A percentile compares a stretch with the other conserved stretches of the same genome.
phyloP scores from a whole-genome alignment of 1,140 invertebrate species.

The Eueides isabella region DNA sequence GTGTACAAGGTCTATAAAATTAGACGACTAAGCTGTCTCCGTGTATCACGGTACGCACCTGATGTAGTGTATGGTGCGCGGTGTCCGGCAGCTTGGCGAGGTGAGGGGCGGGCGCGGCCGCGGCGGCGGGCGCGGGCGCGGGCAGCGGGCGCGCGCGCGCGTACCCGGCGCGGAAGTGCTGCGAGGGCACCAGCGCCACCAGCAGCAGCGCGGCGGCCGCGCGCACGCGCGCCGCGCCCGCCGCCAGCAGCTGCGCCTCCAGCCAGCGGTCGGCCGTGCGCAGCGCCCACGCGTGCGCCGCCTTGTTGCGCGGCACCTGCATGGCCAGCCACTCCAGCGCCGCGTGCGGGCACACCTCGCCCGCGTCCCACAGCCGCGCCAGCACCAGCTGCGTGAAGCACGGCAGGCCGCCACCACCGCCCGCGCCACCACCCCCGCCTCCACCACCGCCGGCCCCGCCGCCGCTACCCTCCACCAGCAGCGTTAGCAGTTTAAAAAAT shows the following conservation, averaged over 20 bases:
- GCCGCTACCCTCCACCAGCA: conserved; percentile 89
- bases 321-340: conserved; percentile 95
- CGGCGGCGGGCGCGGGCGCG: conserved; percentile 56
- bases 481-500: conserved; percentile 94
- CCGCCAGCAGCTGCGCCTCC: conserved; percentile 93
- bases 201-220: conserved; percentile 92
- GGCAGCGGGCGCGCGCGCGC: conserved; percentile 75
- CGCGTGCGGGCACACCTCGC: conserved; percentile 93
- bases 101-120: conserved; percentile 60
- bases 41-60: conserved; percentile 63
- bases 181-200: conserved; percentile 93
- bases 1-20: no score
- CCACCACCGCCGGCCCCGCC: conserved; percentile 84
- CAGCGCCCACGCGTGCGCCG: conserved; percentile 94
- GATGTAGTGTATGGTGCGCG: conserved; percentile 90
- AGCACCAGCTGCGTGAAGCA: conserved; percentile 95
- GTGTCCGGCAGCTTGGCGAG: conserved; percentile 83
- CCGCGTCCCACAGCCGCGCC: conserved; percentile 94
- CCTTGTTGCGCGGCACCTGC: conserved; percentile 93
- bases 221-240: conserved; percentile 92
- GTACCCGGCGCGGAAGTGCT: conserved; percentile 93
- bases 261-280: conserved; percentile 94
- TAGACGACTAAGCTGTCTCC: no score
- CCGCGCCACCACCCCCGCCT: conserved; percentile 79
- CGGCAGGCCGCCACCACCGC: conserved; percentile 89